Conservation (phyloP, 2,797 vertebrate species). For the Lates japonicus region DNA sequence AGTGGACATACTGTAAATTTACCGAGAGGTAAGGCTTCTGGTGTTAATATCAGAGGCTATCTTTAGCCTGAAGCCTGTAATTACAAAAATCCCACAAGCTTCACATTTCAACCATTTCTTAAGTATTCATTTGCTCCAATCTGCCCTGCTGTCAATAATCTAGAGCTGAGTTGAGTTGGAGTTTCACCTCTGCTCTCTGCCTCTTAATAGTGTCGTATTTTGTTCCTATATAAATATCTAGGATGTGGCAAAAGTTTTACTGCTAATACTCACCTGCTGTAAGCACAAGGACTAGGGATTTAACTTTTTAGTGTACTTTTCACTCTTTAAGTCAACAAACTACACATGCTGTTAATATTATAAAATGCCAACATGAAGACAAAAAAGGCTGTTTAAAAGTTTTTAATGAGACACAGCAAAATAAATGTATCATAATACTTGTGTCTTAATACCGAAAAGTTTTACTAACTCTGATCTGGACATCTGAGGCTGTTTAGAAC, state of each 20-base stretch:
- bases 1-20: slow-evolving; percentile 61
- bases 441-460: too few species aligned
- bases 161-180: slow-evolving; percentile 15
- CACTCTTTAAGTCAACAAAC: not conserved
- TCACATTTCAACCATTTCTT: slow-evolving; percentile 65
- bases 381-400: not conserved
- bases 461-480: not conserved
- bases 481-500: slow-evolving; percentile 4
- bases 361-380: not conserved
- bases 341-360: too few species aligned
- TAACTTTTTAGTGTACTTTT: slow-evolving; percentile 1
- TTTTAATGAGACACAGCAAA: slow-evolving; percentile 22
- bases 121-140: slow-evolving; percentile 68
- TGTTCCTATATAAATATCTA: slow-evolving; percentile 21
- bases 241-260: too few species aligned
- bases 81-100: slow-evolving; percentile 57
- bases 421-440: not conserved
- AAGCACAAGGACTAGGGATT: slow-evolving; percentile 16
- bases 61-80: slow-evolving; percentile 67
- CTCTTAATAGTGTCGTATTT: slow-evolving; percentile 41
- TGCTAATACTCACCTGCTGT: too few species aligned
- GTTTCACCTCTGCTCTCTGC: slow-evolving; percentile 32
- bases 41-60: slow-evolving; percentile 68
- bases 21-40: slow-evolving; percentile 50
- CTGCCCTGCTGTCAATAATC: slow-evolving; percentile 38